Evolutionary conservation across 2,797 vertebrate species (phyloP).

Genomic region (Sebastes vulpes): DNA sequence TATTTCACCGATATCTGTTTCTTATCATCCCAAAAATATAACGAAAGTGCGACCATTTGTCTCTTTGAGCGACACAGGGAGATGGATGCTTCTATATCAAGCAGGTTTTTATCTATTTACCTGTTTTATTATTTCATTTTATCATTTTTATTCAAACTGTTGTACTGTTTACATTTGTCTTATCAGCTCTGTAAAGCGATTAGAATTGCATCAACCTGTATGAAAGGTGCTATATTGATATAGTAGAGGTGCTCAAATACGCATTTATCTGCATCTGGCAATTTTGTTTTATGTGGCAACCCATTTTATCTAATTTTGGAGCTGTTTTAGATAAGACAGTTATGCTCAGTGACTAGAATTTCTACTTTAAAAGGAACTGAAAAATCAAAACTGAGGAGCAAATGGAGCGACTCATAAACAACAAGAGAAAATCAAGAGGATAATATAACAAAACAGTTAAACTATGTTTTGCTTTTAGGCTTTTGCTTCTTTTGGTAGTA

Average conservation of each 20-base stretch:
- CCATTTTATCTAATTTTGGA: background rate
- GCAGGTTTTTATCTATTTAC: background rate
- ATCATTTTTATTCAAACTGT: background rate
- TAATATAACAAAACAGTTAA: background rate
- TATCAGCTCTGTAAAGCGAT: background rate
- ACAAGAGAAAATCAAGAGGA: conserved; percentile 1
- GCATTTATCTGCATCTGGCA: background rate
- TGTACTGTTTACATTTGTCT: background rate
- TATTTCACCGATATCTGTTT: background rate
- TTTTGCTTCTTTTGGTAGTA: background rate
- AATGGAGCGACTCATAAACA: background rate
- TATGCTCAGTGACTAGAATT: background rate
- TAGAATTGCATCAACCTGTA: background rate
- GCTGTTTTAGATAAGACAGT: background rate
- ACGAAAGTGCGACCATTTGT: background rate
- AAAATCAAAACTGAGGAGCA: background rate
- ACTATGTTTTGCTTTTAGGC: background rate
- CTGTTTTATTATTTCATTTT: background rate
- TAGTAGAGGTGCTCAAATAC: background rate
- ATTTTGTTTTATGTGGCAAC: background rate
- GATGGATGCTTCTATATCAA: background rate
- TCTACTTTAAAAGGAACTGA: background rate
- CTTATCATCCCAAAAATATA: background rate
- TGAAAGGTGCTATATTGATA: background rate
- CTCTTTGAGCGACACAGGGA: background rate